Percentiles rank a stretch among this genome's conserved stretches.
phyloP scores from a whole-genome alignment of 2,888 invertebrate species.

The Phalera bucephala region DNA sequence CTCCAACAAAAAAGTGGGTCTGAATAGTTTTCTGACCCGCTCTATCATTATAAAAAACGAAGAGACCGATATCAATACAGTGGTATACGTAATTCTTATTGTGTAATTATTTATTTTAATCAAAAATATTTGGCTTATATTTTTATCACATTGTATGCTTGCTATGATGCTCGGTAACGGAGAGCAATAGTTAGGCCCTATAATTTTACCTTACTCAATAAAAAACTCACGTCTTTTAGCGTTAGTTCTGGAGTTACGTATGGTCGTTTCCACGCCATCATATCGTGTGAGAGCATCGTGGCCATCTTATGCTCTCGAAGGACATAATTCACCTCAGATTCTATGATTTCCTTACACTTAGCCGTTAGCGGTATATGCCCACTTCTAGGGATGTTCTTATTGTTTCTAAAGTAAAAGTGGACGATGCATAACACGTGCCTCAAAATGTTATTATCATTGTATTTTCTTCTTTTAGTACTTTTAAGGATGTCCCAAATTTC shows the following conservation, averaged over 20 bases:
- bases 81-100: too few relatives aligned
- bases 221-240: constrained; percentile 31
- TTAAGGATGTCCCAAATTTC: constrained; percentile 66
- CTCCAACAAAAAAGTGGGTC: too few relatives aligned
- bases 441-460: constrained; percentile 42
- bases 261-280: constrained; percentile 33
- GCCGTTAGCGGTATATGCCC: constrained; percentile 20
- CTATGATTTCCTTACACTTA: constrained; percentile 49
- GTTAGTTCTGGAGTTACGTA: constrained; percentile 57
- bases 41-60: too few relatives aligned
- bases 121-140: too few relatives aligned
- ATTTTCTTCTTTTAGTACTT: constrained; percentile 42
- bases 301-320: constrained; percentile 41
- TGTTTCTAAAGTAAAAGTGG: constrained; percentile 41
- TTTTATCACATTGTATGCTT: too few relatives aligned
- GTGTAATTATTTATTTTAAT: too few relatives aligned
- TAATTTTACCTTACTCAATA: too few relatives aligned
- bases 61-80: too few relatives aligned
- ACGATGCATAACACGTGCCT: constrained; percentile 59
- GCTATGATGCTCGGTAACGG: too few relatives aligned
- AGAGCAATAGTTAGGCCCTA: too few relatives aligned
- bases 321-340: constrained; percentile 39
- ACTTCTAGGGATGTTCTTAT: constrained; percentile 10
- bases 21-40: too few relatives aligned
- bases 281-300: constrained; percentile 20